Evolutionary conservation across 2,113 vertebrate genomes (phyloP), one percentile per base, ranked within the genome.

Genomic region (Himantopus leucocephalus): DNA sequence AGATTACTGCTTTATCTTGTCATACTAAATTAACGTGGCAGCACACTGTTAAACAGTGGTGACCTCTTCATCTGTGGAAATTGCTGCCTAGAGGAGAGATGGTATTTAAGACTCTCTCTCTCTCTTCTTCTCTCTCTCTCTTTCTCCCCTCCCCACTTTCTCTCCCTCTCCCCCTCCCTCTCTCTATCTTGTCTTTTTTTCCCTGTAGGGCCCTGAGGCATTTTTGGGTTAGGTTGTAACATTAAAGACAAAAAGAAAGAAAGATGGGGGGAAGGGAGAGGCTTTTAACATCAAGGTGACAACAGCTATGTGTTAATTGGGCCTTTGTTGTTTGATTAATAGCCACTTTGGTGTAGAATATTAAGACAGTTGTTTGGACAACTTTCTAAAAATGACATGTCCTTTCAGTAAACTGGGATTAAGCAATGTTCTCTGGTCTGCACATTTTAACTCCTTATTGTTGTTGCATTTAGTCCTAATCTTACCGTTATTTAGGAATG

Each of bases 1-100:
- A 98, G 98, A 99, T 99, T 99, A 99, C 98, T 98, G 98, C 98
- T 99, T 99, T 99, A 99, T 99, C 99, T 99, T 99, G 99, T 99
- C 99, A 98, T 98, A 98, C 98, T 99, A 98, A 99, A 99, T 99
- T 99, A 99, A 98, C 98, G 98, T 98, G 98, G 98, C 97, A 96
- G 98, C 94, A 77, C 98, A 97, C 97, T 93, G 98, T 98, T 98
- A 98, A 98, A 98, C 97, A 98, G 98, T 97, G 95, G 98, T 99
- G 99, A 99, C 99, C 99, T 99, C 99, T 99, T 99, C 99, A 99
- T 99, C 98, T 98, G 98, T 97, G 98, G 98, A 98, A 98, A 98
- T 97, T 77, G 97, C 98, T 97, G 98, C 97, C 97, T 97, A 82
- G 97, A 97, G 97, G 96, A 98, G 97, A 96, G 96, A 96, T 96